Evolutionary conservation across 2,797 vertebrate genomes (phyloP).

Genomic region (Discoglossus pictus): DNA sequence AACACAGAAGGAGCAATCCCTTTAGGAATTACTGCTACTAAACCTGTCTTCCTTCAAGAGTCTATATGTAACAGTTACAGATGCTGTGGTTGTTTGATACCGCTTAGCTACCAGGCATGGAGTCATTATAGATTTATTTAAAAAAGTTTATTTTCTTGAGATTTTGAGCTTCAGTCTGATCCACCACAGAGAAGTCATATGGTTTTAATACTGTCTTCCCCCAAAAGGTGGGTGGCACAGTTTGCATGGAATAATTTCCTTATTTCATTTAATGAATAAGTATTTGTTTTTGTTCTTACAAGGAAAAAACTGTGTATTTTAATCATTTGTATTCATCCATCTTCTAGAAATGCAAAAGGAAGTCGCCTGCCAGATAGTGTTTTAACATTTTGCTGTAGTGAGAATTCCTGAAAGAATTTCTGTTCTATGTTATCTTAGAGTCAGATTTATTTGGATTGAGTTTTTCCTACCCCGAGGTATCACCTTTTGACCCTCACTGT

Average conservation of each 20-base stretch:
- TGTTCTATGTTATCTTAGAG: slow-evolving; percentile 36
- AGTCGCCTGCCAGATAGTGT: slow-evolving; percentile 20
- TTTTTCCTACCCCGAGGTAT: slow-evolving; percentile 38
- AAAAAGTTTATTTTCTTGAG: neutral
- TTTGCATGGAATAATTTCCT: slow-evolving; percentile 20
- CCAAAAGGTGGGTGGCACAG: slow-evolving; percentile 1
- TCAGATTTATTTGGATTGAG: slow-evolving; percentile 39
- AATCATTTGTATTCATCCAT: slow-evolving; percentile 24
- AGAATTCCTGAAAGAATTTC: slow-evolving; percentile 39
- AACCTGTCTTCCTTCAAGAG: neutral
- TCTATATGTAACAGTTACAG: neutral
- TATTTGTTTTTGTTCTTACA: slow-evolving; percentile 5
- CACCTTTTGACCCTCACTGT: slow-evolving; percentile 32
- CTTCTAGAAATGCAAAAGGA: slow-evolving; percentile 18
- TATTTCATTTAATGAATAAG: slow-evolving; percentile 8
- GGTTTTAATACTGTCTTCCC: slow-evolving; percentile 18
- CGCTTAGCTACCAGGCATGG: neutral
- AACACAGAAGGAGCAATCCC: neutral
- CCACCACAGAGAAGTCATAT: slow-evolving; percentile 13
- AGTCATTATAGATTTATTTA: neutral
- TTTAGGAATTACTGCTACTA: neutral
- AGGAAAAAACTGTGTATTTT: slow-evolving; percentile 10
- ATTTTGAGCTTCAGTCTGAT: neutral
- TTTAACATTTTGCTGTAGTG: slow-evolving; percentile 27
- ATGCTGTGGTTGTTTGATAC: neutral